Evolutionary conservation across 2,797 vertebrate genomes (phyloP).

Genomic region (Crenichthys baileyi): DNA sequence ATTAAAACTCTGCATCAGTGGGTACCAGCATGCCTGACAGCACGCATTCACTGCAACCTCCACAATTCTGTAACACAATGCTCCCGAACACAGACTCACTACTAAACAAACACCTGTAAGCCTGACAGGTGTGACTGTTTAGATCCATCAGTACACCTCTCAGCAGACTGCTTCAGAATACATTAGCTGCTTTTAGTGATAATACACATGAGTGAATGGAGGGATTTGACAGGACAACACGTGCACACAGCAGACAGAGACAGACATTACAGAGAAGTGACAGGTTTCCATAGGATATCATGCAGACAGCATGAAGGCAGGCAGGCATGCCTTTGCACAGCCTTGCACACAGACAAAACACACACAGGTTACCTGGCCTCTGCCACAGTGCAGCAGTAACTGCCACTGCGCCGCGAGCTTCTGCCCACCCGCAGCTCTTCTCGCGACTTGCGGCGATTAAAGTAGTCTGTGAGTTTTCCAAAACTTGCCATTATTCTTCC

Average conservation of each 20-base stretch:
- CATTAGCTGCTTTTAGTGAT: not conserved
- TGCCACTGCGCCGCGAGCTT: conserved; percentile 85
- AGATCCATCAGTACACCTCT: not conserved
- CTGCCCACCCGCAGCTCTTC: conserved; percentile 85
- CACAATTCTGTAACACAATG: conserved; percentile 64
- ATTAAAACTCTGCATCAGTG: conserved; percentile 32
- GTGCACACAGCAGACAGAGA: not conserved
- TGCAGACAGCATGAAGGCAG: not conserved
- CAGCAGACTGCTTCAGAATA: not conserved
- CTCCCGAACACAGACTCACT: conserved; percentile 20
- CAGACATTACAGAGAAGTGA: not conserved
- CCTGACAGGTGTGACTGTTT: conserved; percentile 1
- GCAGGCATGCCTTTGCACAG: conserved; percentile 28
- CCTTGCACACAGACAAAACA: conserved; percentile 26
- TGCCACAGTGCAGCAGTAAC: conserved; percentile 89
- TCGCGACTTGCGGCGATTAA: conserved; percentile 89
- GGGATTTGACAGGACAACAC: not conserved
- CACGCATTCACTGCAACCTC: conserved; percentile 45
- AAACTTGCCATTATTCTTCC: conserved; percentile 87
- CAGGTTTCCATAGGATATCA: conserved; percentile 4
- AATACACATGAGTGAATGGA: not conserved
- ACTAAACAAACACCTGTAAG: conserved; percentile 25
- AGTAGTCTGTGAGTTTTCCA: conserved; percentile 94
- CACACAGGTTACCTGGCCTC: conserved; percentile 88
- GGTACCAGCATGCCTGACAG: conserved; percentile 41